Evolutionary conservation across 2,888 invertebrate species (phyloP), one percentile per base, ranked within the genome.

Genomic region (Craniophora ligustri): DNA sequence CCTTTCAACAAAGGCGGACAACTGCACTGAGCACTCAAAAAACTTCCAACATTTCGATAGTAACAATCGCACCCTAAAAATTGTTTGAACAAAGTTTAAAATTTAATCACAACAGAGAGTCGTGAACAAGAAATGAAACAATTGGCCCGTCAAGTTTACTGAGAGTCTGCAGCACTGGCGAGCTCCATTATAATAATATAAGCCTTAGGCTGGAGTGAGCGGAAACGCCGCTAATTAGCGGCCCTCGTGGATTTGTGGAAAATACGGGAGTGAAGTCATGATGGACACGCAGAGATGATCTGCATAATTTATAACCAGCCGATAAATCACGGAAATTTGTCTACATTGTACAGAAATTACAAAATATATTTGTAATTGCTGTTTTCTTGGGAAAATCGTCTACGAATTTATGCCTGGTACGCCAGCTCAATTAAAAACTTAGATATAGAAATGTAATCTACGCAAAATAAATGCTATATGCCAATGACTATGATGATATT

Each of bases 121-220:
- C 53, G 40, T 34, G 49, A 71, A 68, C 67, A 76, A 71, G 72
- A 68, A 70, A 74, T 63, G 59, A 56, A 74, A 75, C 65, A 64
- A 59, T 59, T 44, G 60, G 47, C 30, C 60, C 61, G 34, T 61
- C 75, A 64, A 63, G 56, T 75, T 60, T 66, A 61, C 57, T 54
- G 46, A 39, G 31, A 39, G 57, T 51, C 55, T 39, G 31, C 53
- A 56, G 64, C 46, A 44, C 53, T 56, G 39, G 67, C 46, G 54
- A 65, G 58, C 53, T 63, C 76, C 69, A 66, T 78, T 79, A 78
- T 78, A 73, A 79, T 81, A 83, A 82, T 78, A 84, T 80, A 54
- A 71, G 78, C 81, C 81, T 65, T 51, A 63, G 81, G 82, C 79
- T 41, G 56, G 39, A 60, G 61, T 50, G 46, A 58, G 49, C 65